Conservation (phyloP, 2,888 invertebrate species). For the Steromphala cineraria region DNA sequence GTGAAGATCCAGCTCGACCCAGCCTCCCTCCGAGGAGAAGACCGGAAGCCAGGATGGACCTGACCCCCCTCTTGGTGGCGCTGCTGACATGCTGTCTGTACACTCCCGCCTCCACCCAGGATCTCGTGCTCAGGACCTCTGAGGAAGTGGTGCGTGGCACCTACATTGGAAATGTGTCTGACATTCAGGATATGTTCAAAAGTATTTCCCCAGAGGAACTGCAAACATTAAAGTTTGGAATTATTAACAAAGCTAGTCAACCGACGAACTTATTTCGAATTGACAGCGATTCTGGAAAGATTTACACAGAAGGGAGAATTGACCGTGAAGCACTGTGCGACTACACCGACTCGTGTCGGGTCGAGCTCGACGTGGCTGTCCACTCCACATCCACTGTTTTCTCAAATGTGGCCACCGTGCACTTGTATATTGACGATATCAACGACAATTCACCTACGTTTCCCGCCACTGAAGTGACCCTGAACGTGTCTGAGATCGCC, state of each 20-base stretch:
- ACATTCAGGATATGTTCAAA: constrained; percentile 46
- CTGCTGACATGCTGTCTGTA: not conserved
- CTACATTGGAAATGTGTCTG: constrained; percentile 51
- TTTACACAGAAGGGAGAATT: constrained; percentile 41
- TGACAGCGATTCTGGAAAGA: constrained; percentile 45
- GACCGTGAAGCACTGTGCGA: constrained; percentile 54
- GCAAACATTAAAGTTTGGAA: constrained; percentile 52
- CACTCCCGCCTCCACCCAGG: not conserved
- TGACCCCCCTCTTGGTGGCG: not conserved
- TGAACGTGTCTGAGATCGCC: constrained; percentile 41
- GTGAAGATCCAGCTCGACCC: too few species aligned
- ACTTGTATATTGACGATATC: constrained; percentile 54
- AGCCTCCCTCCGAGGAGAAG: too few species aligned
- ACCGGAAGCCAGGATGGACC: not conserved
- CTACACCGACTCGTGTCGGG: constrained; percentile 37
- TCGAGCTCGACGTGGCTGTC: constrained; percentile 55
- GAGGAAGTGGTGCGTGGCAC: constrained; percentile 46
- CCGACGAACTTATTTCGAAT: constrained; percentile 55
- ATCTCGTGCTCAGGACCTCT: constrained; percentile 37
- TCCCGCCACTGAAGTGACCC: constrained; percentile 40
- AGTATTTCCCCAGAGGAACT: constrained; percentile 46
- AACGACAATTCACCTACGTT: constrained; percentile 64
- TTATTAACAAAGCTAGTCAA: constrained; percentile 48
- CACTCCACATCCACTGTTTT: constrained; percentile 49
- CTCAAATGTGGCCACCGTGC: constrained; percentile 55